Percentiles rank a stretch among this genome's conserved stretches.
phyloP scores from a whole-genome alignment of 2,888 invertebrate species.

The Amorpha juglandis region DNA sequence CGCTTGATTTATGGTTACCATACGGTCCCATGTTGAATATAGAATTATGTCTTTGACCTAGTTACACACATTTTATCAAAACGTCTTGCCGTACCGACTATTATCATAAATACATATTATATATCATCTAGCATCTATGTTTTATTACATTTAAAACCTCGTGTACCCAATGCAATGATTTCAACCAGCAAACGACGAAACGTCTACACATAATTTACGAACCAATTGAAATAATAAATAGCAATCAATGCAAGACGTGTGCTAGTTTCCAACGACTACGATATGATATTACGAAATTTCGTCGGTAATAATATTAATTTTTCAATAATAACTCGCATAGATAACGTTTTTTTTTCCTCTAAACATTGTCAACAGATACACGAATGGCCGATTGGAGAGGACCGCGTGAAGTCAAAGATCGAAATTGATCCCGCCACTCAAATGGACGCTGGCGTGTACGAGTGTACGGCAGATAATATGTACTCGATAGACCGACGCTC shows the following conservation, averaged over 20 bases:
- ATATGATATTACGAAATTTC: conserved; percentile 1
- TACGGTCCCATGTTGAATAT: too few relatives aligned
- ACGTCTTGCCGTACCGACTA: too few relatives aligned
- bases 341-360: background rate
- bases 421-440: conserved; percentile 98
- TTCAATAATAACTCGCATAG: background rate
- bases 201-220: conserved; percentile 21
- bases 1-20: too few relatives aligned
- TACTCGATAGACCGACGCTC: conserved; percentile 95
- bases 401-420: conserved; percentile 94
- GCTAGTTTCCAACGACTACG: background rate
- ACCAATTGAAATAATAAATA: conserved; percentile 18
- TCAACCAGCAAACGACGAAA: conserved; percentile 1
- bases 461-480: conserved; percentile 97
- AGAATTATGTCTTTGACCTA: too few relatives aligned
- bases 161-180: background rate
- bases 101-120: too few relatives aligned
- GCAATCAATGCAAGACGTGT: conserved; percentile 16
- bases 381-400: conserved; percentile 93
- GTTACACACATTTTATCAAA: too few relatives aligned
- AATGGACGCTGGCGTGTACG: conserved; percentile 98
- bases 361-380: conserved; percentile 86
- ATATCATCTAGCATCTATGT: too few relatives aligned
- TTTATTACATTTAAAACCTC: background rate
- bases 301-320: background rate